Evolutionary conservation across 2,797 vertebrate genomes (phyloP).

Genomic region (Rhincodon typus): DNA sequence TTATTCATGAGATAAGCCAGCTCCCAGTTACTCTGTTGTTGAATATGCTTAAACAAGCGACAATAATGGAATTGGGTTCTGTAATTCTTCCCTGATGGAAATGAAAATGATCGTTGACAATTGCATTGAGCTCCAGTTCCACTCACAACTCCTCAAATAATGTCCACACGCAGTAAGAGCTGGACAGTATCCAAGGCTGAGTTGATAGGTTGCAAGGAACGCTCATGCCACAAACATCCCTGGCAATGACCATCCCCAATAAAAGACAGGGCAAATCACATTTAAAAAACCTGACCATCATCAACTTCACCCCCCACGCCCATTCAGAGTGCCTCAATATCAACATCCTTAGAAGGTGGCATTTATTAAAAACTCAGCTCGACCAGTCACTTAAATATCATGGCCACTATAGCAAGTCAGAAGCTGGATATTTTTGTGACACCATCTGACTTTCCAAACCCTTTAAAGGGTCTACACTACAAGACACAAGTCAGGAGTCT

Average conservation of each 20-base stretch:
- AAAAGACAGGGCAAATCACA: background rate
- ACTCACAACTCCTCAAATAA: background rate
- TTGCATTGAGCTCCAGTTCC: background rate
- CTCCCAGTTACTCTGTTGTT: no score
- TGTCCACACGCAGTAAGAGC: background rate
- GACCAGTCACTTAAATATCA: background rate
- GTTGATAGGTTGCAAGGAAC: background rate
- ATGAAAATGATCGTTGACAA: background rate
- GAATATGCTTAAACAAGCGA: background rate
- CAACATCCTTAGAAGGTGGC: background rate
- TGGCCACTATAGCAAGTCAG: background rate
- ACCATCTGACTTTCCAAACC: background rate
- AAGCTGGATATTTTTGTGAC: background rate
- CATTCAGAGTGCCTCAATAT: background rate
- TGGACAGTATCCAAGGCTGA: background rate
- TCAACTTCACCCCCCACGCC: background rate
- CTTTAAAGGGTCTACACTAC: background rate
- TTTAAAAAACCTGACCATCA: background rate
- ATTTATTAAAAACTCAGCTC: background rate
- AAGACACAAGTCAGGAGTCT: background rate
- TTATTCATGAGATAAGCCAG: background rate
- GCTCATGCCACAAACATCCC: background rate
- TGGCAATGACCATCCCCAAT: background rate
- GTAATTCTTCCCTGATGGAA: background rate
- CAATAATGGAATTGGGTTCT: background rate